Percentiles rank a stretch among this genome's conserved stretches.
phyloP scores from a whole-genome alignment of 2,888 invertebrate species.

The Cryptocephalus primarius region DNA sequence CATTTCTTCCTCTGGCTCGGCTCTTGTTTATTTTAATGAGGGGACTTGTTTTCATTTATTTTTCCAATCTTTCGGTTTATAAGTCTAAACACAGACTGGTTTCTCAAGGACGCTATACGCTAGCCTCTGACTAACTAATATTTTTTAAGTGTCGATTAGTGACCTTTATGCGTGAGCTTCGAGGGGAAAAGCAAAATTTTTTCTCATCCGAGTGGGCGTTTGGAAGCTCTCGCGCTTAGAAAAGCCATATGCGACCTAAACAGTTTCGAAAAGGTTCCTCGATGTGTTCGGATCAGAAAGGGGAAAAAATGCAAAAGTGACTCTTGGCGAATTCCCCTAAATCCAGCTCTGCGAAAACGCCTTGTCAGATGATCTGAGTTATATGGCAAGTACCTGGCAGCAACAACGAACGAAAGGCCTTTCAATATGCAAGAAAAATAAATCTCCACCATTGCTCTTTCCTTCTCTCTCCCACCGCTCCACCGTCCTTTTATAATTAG shows the following conservation, averaged over 20 bases:
- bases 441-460: slow-evolving; percentile 28
- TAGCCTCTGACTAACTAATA: too few species aligned
- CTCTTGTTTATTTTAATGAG: slow-evolving; percentile 29
- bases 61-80: slow-evolving; percentile 24
- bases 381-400: slow-evolving; percentile 35
- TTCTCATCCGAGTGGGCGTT: too few species aligned
- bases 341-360: slow-evolving; percentile 23
- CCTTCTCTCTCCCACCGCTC: slow-evolving; percentile 16
- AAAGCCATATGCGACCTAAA: too few species aligned
- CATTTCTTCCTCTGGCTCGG: slow-evolving; percentile 6
- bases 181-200: too few species aligned
- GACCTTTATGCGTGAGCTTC: too few species aligned
- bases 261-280: too few species aligned
- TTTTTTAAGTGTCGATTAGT: too few species aligned
- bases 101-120: slow-evolving; percentile 1
- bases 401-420: slow-evolving; percentile 30
- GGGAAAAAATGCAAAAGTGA: too few species aligned
- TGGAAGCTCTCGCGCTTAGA: too few species aligned
- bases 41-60: slow-evolving; percentile 28
- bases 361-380: slow-evolving; percentile 37
- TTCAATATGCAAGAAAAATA: slow-evolving; percentile 41
- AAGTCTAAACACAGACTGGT: slow-evolving; percentile 18
- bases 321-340: too few species aligned
- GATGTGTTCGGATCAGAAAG: too few species aligned
- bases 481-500: slow-evolving; percentile 37